Percentiles rank a stretch among this genome's conserved stretches.
phyloP scores from a whole-genome alignment of 1,140 invertebrate genomes.

The Halyomorpha halys region DNA sequence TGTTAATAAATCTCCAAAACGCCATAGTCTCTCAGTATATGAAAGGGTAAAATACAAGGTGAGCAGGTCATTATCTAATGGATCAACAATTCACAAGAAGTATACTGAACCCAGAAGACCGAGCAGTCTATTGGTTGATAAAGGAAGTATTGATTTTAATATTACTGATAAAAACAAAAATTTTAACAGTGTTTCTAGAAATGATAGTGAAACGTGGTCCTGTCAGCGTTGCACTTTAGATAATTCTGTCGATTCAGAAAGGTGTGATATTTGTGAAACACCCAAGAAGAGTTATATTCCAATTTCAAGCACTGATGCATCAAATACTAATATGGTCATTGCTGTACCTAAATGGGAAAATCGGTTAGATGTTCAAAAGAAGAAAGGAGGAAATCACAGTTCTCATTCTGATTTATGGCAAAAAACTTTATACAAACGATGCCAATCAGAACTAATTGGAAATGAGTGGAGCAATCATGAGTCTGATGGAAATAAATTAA shows the following conservation, averaged over 20 bases:
- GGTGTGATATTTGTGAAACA: conserved; percentile 53
- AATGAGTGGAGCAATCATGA: conserved; percentile 43
- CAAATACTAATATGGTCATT: conserved; percentile 42
- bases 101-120: conserved; percentile 27
- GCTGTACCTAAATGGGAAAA: conserved; percentile 41
- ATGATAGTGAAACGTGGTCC: conserved; percentile 41
- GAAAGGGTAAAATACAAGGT: conserved; percentile 49
- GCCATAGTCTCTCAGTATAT: conserved; percentile 45
- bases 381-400: conserved; percentile 32
- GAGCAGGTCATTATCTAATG: conserved; percentile 44
- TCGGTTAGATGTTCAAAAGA: conserved; percentile 26
- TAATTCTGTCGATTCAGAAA: conserved; percentile 40
- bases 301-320: conserved; percentile 38
- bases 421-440: conserved; percentile 37
- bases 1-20: conserved; percentile 39
- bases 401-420: conserved; percentile 40
- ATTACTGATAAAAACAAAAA: conserved; percentile 24
- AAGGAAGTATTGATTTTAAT: conserved; percentile 16
- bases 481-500: not conserved
- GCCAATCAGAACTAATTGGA: conserved; percentile 39
- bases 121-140: conserved; percentile 30
- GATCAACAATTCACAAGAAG: conserved; percentile 29
- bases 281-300: conserved; percentile 41
- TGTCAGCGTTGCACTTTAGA: conserved; percentile 49
- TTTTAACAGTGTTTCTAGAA: conserved; percentile 33